These are phyloP conservation scores for Papilio protenor DNA, from an alignment of 2,888 invertebrate genomes.

Conservation along the genomic window DNA sequence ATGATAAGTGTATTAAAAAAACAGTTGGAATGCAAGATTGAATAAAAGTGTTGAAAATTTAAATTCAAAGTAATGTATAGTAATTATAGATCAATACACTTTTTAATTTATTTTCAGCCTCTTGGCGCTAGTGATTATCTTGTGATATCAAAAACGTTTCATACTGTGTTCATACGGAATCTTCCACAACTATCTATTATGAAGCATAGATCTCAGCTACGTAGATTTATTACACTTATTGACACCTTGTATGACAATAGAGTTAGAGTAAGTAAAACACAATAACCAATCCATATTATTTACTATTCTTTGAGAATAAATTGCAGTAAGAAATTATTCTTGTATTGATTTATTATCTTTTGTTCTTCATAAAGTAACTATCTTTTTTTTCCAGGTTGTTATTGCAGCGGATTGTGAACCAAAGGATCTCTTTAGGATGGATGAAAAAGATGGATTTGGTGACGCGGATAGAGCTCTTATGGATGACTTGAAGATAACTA, in stretches of 20 bases:
- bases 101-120: constrained; percentile 84
- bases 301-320: constrained; percentile 19
- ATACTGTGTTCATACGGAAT: constrained; percentile 96
- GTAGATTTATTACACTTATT: constrained; percentile 98
- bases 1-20: no score
- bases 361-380: background rate
- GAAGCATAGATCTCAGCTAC: constrained; percentile 91
- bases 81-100: background rate
- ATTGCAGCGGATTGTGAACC: constrained; percentile 92
- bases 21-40: no score
- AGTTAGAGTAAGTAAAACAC: constrained; percentile 84
- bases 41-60: no score
- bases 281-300: constrained; percentile 37
- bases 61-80: no score
- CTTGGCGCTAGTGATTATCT: constrained; percentile 98
- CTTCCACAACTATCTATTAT: constrained; percentile 92
- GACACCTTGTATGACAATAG: constrained; percentile 98
- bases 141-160: constrained; percentile 96
- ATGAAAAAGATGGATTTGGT: constrained; percentile 79
- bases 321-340: background rate
- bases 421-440: constrained; percentile 88
- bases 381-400: constrained; percentile 87
- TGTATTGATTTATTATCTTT: constrained; percentile 11
- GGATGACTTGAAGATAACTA: constrained; percentile 96
- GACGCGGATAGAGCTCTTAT: constrained; percentile 95